These are phyloP conservation scores for Brotula barbata DNA, from an alignment of 2,797 vertebrate species.

Conservation along the genomic window DNA sequence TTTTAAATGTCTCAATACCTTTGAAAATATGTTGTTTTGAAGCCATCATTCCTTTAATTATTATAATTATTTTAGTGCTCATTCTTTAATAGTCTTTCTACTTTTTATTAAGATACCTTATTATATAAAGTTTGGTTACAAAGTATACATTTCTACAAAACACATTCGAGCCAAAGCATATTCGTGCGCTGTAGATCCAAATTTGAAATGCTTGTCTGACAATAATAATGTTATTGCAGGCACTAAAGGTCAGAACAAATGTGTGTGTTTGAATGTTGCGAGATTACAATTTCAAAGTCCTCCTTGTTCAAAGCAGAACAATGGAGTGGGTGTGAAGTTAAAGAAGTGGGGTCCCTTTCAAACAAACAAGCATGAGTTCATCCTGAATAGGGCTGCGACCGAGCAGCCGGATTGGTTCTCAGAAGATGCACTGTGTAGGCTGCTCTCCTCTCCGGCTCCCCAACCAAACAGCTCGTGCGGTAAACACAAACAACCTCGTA, in stretches of 20 bases:
- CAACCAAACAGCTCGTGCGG: slow-evolving; percentile 51
- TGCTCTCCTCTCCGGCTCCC: slow-evolving; percentile 40
- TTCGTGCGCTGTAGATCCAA: slow-evolving; percentile 28
- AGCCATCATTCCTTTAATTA: no score
- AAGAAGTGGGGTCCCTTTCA: slow-evolving; percentile 79
- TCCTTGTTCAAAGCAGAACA: slow-evolving; percentile 77
- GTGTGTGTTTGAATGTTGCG: slow-evolving; percentile 79
- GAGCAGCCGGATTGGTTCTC: slow-evolving; percentile 77
- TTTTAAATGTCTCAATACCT: no score
- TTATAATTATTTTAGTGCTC: no score
- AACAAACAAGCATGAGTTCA: slow-evolving; percentile 80
- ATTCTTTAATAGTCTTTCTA: no score
- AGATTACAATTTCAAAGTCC: slow-evolving; percentile 86
- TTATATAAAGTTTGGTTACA: no score
- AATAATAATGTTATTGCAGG: slow-evolving; percentile 80
- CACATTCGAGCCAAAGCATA: neutral
- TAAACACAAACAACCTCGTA: slow-evolving; percentile 64
- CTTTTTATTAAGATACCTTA: no score
- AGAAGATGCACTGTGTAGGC: slow-evolving; percentile 56
- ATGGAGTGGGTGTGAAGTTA: slow-evolving; percentile 78
- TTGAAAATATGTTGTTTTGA: no score
- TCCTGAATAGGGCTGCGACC: slow-evolving; percentile 64
- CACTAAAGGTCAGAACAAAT: slow-evolving; percentile 82
- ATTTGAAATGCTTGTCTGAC: slow-evolving; percentile 49
- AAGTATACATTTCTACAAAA: neutral